Conservation (phyloP, 2,888 invertebrate genomes). For the Caenorhabditis becei region DNA sequence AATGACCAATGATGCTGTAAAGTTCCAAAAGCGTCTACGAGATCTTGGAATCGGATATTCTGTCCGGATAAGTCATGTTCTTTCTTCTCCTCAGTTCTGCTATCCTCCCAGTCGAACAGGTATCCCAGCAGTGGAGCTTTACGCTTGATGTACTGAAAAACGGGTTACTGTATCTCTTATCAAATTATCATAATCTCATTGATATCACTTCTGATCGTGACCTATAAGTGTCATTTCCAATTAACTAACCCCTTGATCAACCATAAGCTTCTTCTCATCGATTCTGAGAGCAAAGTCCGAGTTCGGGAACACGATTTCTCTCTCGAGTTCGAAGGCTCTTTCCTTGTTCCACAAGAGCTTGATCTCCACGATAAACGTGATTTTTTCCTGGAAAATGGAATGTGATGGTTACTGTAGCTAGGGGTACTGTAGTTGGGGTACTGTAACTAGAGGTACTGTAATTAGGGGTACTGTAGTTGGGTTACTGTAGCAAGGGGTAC, state of each 20-base stretch:
- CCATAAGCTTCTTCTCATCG: conserved; percentile 17
- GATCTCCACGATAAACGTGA: conserved; percentile 39
- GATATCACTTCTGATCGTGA: too few relatives aligned
- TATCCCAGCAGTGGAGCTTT: conserved; percentile 35
- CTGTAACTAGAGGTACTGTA: too few relatives aligned
- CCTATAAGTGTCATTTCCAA: neutral
- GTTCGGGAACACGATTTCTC: conserved; percentile 22
- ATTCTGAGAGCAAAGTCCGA: conserved; percentile 1
- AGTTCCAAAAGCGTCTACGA: conserved; percentile 33
- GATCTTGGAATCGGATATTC: conserved; percentile 16
- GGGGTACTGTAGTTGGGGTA: neutral
- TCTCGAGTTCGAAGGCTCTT: neutral
- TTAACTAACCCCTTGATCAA: conserved; percentile 28
- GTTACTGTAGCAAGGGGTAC: too few relatives aligned
- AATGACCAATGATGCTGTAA: conserved; percentile 37
- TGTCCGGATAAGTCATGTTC: neutral
- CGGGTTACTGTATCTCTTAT: neutral
- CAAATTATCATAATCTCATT: neutral
- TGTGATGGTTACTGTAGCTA: too few relatives aligned
- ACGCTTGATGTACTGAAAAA: conserved; percentile 47
- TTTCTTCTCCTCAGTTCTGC: conserved; percentile 28
- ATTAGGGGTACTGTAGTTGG: too few relatives aligned
- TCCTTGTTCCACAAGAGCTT: conserved; percentile 8
- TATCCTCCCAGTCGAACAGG: conserved; percentile 17
- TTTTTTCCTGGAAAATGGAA: conserved; percentile 28